Evolutionary conservation across 2,113 vertebrate genomes (phyloP).

Genomic region (Mustelus asterias): DNA sequence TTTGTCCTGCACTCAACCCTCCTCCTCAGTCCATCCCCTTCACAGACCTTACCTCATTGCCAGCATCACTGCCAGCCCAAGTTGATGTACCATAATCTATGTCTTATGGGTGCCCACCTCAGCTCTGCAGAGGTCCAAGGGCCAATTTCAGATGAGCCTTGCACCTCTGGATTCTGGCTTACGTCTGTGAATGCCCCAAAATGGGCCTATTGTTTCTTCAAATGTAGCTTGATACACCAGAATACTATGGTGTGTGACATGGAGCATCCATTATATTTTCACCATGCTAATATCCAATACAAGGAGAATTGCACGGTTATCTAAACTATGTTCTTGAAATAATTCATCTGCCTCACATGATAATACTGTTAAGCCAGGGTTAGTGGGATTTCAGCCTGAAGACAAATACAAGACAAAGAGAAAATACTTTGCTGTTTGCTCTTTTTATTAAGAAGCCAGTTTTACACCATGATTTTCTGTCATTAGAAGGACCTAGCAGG

Average conservation of each 20-base stretch:
- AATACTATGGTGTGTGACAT: not conserved
- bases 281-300: not conserved
- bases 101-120: not conserved
- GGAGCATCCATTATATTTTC: not conserved
- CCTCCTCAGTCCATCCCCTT: not conserved
- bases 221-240: not conserved
- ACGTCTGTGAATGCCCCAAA: not conserved
- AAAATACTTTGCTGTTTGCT: not conserved
- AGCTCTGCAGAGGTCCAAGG: not conserved
- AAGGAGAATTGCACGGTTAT: not conserved
- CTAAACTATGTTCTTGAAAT: not conserved
- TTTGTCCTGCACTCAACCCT: not conserved
- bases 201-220: not conserved
- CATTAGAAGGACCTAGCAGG: not conserved
- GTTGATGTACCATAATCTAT: not conserved
- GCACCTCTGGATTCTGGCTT: not conserved
- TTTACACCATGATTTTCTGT: not conserved
- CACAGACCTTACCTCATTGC: not conserved
- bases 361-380: not conserved
- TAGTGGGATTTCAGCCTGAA: not conserved
- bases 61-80: not conserved
- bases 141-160: not conserved
- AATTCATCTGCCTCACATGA: not conserved
- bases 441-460: not conserved
- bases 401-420: not conserved